Conservation (phyloP, 1,140 invertebrate species). For the Melitaea cinxia region DNA sequence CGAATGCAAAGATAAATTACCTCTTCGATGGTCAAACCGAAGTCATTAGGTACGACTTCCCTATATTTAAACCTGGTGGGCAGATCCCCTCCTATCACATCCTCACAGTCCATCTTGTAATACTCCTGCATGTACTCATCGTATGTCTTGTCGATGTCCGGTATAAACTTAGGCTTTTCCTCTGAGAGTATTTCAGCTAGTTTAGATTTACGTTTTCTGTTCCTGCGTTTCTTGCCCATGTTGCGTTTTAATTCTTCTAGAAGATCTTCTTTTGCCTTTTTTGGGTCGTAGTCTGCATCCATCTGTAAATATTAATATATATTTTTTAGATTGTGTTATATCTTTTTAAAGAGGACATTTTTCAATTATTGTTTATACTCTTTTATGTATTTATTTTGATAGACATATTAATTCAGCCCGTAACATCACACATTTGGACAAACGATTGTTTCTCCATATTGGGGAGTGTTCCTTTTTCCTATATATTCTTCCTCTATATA, state of each 20-base stretch:
- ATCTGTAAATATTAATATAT: constrained; percentile 83
- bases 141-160: constrained; percentile 88
- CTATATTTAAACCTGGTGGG: constrained; percentile 97
- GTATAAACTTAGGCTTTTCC: constrained; percentile 92
- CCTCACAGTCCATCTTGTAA: constrained; percentile 97
- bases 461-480: no score
- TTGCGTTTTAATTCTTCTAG: constrained; percentile 84
- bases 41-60: constrained; percentile 93
- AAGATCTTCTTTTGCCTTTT: constrained; percentile 74
- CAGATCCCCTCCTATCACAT: constrained; percentile 93
- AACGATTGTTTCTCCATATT: no score
- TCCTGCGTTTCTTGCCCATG: constrained; percentile 83
- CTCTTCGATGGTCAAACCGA: constrained; percentile 95
- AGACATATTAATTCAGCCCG: no score
- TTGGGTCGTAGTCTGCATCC: constrained; percentile 92
- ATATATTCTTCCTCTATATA: no score
- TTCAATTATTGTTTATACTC: no score
- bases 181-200: constrained; percentile 87
- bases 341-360: no score
- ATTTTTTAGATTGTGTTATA: constrained; percentile 3
- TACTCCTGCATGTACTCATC: constrained; percentile 96
- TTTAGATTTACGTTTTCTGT: constrained; percentile 84
- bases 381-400: no score
- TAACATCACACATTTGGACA: no score
- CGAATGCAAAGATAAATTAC: no score